Percentiles rank a stretch among this genome's conserved stretches.
Evolutionary conservation across 2,888 invertebrate species (phyloP).

Genomic region (Cephus rjabovi): DNA sequence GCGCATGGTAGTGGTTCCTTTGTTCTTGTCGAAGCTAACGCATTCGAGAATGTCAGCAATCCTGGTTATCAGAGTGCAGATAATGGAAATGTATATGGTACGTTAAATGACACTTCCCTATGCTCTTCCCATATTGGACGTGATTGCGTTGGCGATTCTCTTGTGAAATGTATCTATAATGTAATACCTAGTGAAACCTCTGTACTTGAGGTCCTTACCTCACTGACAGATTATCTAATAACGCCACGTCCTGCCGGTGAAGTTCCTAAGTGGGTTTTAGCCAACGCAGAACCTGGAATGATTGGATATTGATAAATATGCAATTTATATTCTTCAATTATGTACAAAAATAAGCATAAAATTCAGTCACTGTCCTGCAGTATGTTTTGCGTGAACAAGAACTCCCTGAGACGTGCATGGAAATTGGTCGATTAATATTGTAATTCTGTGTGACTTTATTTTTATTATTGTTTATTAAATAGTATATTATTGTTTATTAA

Average conservation of each 20-base stretch:
- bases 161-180: not conserved
- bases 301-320: not conserved
- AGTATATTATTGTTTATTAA: too few relatives aligned
- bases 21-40: not conserved
- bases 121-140: not conserved
- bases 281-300: not conserved
- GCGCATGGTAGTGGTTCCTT: not conserved
- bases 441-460: too few relatives aligned
- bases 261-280: not conserved
- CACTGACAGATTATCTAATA: not conserved
- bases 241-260: not conserved
- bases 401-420: too few relatives aligned
- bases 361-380: too few relatives aligned
- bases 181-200: not conserved
- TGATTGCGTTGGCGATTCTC: not conserved
- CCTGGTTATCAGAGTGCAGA: not conserved
- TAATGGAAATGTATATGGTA: not conserved
- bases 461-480: too few relatives aligned
- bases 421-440: too few relatives aligned
- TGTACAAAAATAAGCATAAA: too few relatives aligned
- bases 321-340: too few relatives aligned
- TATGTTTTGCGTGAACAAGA: too few relatives aligned
- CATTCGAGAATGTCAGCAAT: not conserved
- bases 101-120: not conserved
- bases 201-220: not conserved